A percentile compares a stretch with the other conserved stretches of the same genome.
Conservation (phyloP, 2,888 invertebrate species). For the Athalia cordata region DNA sequence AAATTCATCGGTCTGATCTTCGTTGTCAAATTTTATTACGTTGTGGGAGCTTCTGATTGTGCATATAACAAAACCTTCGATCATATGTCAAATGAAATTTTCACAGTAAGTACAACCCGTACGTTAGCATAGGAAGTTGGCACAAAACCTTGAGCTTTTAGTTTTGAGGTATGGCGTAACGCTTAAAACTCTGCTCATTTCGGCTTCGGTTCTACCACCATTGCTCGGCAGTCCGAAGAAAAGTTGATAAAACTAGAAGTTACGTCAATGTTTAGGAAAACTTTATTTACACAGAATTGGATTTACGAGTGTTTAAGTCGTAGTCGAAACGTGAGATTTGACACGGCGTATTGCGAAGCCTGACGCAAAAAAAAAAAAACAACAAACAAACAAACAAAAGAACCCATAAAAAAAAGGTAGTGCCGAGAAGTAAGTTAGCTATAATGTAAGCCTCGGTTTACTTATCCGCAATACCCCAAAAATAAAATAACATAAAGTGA, state of each 20-base stretch:
- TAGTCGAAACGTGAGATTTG: constrained; percentile 24
- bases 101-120: too few relatives aligned
- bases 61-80: too few relatives aligned
- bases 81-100: too few relatives aligned
- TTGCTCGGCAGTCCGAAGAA: background rate
- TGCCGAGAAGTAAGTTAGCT: background rate
- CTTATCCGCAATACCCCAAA: too few relatives aligned
- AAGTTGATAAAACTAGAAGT: constrained; percentile 17
- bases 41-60: too few relatives aligned
- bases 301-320: constrained; percentile 38
- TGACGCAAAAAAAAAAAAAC: background rate
- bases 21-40: too few relatives aligned
- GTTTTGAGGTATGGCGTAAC: too few relatives aligned
- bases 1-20: too few relatives aligned
- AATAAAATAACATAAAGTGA: too few relatives aligned
- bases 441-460: background rate
- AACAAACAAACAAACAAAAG: background rate
- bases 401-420: background rate
- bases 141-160: too few relatives aligned
- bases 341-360: constrained; percentile 2
- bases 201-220: background rate
- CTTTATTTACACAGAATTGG: constrained; percentile 27
- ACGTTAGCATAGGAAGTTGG: too few relatives aligned
- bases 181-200: background rate
- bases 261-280: constrained; percentile 36